Conservation (phyloP, 2,888 invertebrate species). For the Fragum sueziense region DNA sequence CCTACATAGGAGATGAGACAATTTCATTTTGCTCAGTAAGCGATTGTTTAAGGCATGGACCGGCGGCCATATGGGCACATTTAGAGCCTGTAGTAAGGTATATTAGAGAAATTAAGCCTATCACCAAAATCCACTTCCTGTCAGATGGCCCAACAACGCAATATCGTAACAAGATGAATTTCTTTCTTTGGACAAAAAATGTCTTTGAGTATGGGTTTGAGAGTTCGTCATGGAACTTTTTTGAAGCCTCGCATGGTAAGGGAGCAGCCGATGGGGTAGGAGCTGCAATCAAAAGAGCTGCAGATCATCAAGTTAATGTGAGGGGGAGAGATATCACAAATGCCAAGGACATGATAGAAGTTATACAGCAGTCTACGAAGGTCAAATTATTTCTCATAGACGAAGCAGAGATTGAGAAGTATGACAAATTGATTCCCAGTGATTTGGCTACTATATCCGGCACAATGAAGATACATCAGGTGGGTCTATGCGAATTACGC, state of each 20-base stretch:
- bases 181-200: slow-evolving; percentile 59
- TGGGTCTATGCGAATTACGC: not conserved
- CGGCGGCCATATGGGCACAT: slow-evolving; percentile 31
- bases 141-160: slow-evolving; percentile 80
- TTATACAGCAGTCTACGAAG: not conserved
- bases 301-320: slow-evolving; percentile 59
- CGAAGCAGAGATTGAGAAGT: not conserved
- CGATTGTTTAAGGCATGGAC: slow-evolving; percentile 19
- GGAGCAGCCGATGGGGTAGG: slow-evolving; percentile 77
- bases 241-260: slow-evolving; percentile 78
- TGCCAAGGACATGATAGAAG: not conserved
- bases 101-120: not conserved
- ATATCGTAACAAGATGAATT: slow-evolving; percentile 79
- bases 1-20: not conserved
- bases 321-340: not conserved
- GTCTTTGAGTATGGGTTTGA: slow-evolving; percentile 61
- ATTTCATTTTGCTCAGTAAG: slow-evolving; percentile 22
- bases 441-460: not conserved
- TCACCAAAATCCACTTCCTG: slow-evolving; percentile 56
- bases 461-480: slow-evolving; percentile 23
- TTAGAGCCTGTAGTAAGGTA: slow-evolving; percentile 14
- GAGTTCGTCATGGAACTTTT: slow-evolving; percentile 75
- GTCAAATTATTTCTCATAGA: slow-evolving; percentile 4
- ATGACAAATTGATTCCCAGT: not conserved
- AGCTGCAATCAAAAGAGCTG: slow-evolving; percentile 71